Conservation (phyloP, 2,888 invertebrate species). For the Brenthis ino region DNA sequence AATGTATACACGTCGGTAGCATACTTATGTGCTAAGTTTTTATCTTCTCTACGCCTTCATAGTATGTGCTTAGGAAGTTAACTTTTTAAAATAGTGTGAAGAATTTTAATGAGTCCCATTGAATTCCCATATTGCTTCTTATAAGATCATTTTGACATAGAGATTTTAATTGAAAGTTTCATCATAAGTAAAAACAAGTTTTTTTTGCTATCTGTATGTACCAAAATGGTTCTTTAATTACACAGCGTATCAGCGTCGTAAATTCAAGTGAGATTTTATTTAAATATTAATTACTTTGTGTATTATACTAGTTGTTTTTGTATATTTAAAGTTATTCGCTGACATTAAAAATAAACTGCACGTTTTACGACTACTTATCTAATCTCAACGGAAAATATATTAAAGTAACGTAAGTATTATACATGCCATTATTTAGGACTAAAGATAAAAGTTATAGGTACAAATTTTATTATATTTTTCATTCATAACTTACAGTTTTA, state of each 20-base stretch:
- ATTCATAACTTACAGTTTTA: conserved; percentile 3
- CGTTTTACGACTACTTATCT: too few relatives aligned
- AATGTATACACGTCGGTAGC: conserved; percentile 34
- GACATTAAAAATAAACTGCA: conserved; percentile 3
- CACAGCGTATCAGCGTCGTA: conserved; percentile 59
- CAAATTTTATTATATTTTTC: not conserved
- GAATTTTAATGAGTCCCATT: conserved; percentile 7
- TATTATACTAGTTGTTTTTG: conserved; percentile 24
- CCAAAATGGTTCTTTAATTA: conserved; percentile 59
- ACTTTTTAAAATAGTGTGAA: conserved; percentile 7
- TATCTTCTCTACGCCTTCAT: not conserved
- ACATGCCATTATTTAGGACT: too few relatives aligned
- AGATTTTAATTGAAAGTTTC: not conserved
- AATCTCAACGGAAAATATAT: too few relatives aligned
- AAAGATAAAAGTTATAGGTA: not conserved
- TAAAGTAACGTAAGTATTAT: too few relatives aligned
- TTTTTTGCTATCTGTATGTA: conserved; percentile 41
- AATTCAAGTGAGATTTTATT: conserved; percentile 65
- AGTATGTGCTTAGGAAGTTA: not conserved
- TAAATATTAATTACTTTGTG: conserved; percentile 57
- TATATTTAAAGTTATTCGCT: not conserved
- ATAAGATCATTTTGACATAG: conserved; percentile 4
- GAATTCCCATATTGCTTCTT: conserved; percentile 15
- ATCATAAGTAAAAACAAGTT: conserved; percentile 13
- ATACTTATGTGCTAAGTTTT: conserved; percentile 23